phyloP scores from a whole-genome alignment of 1,140 invertebrate genomes.

The Lucilia cuprina region DNA sequence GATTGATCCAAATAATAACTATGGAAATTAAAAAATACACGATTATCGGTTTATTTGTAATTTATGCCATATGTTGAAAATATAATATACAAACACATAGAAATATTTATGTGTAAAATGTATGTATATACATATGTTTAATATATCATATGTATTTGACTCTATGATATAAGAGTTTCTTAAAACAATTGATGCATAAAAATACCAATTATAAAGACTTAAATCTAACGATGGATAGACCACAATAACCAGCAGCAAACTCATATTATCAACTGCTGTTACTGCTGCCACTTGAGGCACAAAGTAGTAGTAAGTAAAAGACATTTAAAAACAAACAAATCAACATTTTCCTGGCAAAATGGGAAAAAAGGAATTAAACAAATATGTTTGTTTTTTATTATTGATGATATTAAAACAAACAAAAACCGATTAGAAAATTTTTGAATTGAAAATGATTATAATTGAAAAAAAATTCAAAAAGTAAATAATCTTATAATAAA shows the following conservation, averaged over 20 bases:
- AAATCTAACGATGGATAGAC: slow-evolving; percentile 16
- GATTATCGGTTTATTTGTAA: slow-evolving; percentile 38
- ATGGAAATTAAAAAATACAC: slow-evolving; percentile 1
- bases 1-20: neutral
- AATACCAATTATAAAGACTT: slow-evolving; percentile 33
- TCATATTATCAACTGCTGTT: neutral
- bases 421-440: slow-evolving; percentile 37
- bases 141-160: neutral
- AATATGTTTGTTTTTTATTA: slow-evolving; percentile 25
- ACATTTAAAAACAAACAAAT: neutral
- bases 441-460: slow-evolving; percentile 11
- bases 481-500: too few species aligned
- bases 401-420: slow-evolving; percentile 36
- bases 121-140: neutral
- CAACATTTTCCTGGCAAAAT: neutral
- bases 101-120: neutral
- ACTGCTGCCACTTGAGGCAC: neutral
- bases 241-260: neutral
- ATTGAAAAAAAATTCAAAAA: neutral
- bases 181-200: slow-evolving; percentile 37
- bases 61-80: slow-evolving; percentile 34
- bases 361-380: slow-evolving; percentile 12
- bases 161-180: neutral
- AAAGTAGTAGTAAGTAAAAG: neutral
- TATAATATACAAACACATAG: neutral